phyloP scores from a whole-genome alignment of 2,113 vertebrate genomes.

The Phrynosoma platyrhinos region DNA sequence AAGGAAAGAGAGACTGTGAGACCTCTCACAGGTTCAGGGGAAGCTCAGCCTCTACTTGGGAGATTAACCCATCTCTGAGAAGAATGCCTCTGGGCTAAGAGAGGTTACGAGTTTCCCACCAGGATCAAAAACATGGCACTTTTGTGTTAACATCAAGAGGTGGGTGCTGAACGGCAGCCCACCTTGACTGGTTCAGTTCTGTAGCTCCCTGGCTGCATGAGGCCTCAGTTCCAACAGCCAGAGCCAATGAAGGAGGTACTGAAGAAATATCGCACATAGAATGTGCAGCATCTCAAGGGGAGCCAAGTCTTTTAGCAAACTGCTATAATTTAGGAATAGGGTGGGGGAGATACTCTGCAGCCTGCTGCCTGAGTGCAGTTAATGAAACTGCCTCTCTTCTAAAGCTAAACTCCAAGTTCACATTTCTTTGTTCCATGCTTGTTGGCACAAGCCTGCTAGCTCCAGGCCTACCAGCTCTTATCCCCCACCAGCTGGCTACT shows the following conservation, averaged over 20 bases:
- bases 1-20: neutral
- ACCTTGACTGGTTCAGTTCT: neutral
- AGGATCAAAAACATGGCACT: constrained; percentile 53
- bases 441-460: constrained; percentile 38
- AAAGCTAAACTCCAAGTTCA: neutral
- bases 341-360: neutral
- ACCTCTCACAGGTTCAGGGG: too few relatives aligned
- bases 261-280: neutral
- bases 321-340: neutral
- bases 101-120: constrained; percentile 6
- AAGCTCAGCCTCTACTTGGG: neutral
- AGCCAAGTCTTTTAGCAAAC: neutral
- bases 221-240: constrained; percentile 13
- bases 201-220: neutral
- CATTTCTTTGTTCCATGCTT: neutral
- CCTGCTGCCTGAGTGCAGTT: constrained; percentile 4
- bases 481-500: constrained; percentile 23
- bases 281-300: neutral
- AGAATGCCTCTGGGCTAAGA: constrained; percentile 33
- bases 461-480: neutral
- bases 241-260: neutral
- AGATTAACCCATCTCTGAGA: neutral
- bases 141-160: constrained; percentile 23
- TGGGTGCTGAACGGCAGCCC: constrained; percentile 1
- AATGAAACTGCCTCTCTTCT: neutral